Evolutionary conservation across 2,797 vertebrate genomes (phyloP), one percentile per base, ranked within the genome.

Genomic region (Anguilla megastoma): DNA sequence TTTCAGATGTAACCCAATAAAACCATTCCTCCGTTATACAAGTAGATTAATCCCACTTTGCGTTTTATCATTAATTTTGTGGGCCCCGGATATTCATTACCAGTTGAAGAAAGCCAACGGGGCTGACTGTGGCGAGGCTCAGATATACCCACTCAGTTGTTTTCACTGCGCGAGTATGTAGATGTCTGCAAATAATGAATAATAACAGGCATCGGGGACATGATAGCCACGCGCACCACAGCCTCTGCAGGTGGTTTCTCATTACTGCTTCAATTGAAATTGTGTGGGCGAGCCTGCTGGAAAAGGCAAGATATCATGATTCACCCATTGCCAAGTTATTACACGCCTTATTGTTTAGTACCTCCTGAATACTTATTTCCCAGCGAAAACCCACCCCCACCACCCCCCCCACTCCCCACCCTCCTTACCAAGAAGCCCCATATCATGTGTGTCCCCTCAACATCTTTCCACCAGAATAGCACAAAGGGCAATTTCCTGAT

Each of bases 11-110:
- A 91, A 91, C 48, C 69, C 89, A 90, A 88, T 93, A 90, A 93
- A 93, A 89, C 84, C 54, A 88, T 90, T 90, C 88, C n/a, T 89
- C 41, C 82, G 60, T 88, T 89, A 91, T 94, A 90, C 92, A 94
- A 92, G 91, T 86, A 91, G 83, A 92, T 91, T 90, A 87, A 89
- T 71, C 90, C 92, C 85, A 92, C 95, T 94, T 95, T 93, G 90
- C 91, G 87, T 93, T 90, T 89, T 84, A 88, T 79, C 33, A 90
- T 93, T 90, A 93, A 92, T 94, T 94, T 90, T 86, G 93, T 89
- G 89, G 90, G 87, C 48, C 89, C 21, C 5, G 89, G 91, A 88
- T 88, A 89, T 89, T 86, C 85, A 87, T 87, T 91, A 92, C 89
- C 92, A 89, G 92, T 93, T 91, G 91, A 89, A 86, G 84, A 80